Conservation (phyloP, 2,113 vertebrate genomes). For the Paradisaea rubra region DNA sequence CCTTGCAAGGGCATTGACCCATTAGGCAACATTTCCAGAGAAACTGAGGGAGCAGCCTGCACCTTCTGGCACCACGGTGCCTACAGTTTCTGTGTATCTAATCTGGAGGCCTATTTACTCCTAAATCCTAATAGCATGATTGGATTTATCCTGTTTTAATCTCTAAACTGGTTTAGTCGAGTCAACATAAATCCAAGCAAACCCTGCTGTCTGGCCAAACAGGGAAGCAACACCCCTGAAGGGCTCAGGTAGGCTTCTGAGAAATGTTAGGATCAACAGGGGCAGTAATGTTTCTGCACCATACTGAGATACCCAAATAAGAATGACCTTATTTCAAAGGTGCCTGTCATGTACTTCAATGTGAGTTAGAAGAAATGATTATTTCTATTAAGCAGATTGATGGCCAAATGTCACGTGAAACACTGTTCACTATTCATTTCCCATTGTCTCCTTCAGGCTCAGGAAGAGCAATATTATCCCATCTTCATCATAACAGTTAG, state of each 20-base stretch:
- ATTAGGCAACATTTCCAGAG: neutral
- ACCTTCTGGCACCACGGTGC: neutral
- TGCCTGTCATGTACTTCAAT: neutral
- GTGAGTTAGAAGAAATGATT: neutral
- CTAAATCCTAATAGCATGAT: neutral
- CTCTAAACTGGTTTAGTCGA: neutral
- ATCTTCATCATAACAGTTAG: neutral
- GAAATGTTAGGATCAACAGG: neutral
- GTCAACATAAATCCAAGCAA: neutral
- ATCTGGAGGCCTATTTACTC: neutral
- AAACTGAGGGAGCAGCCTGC: neutral
- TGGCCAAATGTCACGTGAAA: neutral
- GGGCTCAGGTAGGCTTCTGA: neutral
- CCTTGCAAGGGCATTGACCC: neutral
- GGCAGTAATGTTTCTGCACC: neutral
- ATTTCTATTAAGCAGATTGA: neutral
- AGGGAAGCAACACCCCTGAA: neutral
- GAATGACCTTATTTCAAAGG: neutral
- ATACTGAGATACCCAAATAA: neutral
- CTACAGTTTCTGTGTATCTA: neutral
- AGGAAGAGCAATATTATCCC: neutral
- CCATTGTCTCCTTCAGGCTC: neutral
- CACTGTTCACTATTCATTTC: neutral
- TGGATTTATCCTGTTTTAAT: conserved; percentile 7
- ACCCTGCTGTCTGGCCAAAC: neutral